Percentiles rank a stretch among this genome's conserved stretches.
phyloP scores from a whole-genome alignment of 1,140 invertebrate genomes.

The Drosophila miranda region DNA sequence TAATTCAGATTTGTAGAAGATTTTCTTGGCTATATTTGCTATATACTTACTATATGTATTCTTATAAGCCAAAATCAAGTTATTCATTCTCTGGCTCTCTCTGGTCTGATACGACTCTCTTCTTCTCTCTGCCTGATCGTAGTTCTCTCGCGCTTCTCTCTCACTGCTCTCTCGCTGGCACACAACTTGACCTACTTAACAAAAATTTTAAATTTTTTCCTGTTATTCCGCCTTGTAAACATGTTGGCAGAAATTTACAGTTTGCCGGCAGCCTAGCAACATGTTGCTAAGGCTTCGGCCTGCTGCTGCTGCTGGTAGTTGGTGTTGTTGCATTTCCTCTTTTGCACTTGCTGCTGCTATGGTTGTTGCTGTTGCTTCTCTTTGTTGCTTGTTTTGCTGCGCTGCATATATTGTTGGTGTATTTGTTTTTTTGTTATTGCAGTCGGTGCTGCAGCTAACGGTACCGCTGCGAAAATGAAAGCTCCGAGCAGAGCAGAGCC shows the following conservation, averaged over 20 bases:
- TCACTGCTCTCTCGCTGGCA: slow-evolving; percentile 6
- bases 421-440: slow-evolving; percentile 38
- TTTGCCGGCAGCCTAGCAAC: slow-evolving; percentile 51
- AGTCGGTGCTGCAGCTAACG: slow-evolving; percentile 63
- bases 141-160: slow-evolving; percentile 14
- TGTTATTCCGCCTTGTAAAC: slow-evolving; percentile 78
- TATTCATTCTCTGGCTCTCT: neutral
- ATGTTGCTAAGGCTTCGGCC: slow-evolving; percentile 29
- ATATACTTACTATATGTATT: neutral
- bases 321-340: slow-evolving; percentile 73
- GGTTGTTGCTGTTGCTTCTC: slow-evolving; percentile 48
- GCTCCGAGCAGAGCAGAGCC: slow-evolving; percentile 48
- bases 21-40: neutral
- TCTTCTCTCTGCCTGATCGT: slow-evolving; percentile 11
- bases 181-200: slow-evolving; percentile 81
- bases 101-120: slow-evolving; percentile 12
- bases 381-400: slow-evolving; percentile 32
- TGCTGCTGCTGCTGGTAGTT: slow-evolving; percentile 37
- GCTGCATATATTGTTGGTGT: slow-evolving; percentile 61
- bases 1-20: too few species aligned
- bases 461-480: slow-evolving; percentile 80
- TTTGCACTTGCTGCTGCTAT: slow-evolving; percentile 62
- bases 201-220: slow-evolving; percentile 81
- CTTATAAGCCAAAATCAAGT: too few species aligned
- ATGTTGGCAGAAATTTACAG: slow-evolving; percentile 70